phyloP scores from a whole-genome alignment of 1,140 invertebrate genomes.

The Chrysoperla carnea region DNA sequence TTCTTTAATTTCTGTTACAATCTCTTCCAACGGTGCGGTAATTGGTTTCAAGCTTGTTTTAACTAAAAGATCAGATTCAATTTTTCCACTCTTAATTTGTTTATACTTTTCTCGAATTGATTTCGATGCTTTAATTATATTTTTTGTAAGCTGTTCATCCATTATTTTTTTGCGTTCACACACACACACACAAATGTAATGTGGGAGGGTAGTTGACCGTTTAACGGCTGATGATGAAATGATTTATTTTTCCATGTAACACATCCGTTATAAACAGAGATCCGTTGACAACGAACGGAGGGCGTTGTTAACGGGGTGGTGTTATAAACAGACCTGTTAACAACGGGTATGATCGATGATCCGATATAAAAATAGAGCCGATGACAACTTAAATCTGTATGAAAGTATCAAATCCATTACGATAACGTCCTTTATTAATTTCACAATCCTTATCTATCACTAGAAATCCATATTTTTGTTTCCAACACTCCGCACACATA shows the following conservation, averaged over 20 bases:
- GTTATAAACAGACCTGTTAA: background rate
- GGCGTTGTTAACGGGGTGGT: no score
- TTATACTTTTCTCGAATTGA: slow-evolving; percentile 4
- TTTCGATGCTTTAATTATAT: slow-evolving; percentile 4
- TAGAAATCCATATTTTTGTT: slow-evolving; percentile 6
- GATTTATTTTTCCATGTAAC: background rate
- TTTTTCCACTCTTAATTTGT: slow-evolving; percentile 3
- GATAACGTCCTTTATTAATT: slow-evolving; percentile 8
- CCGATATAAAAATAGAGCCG: no score
- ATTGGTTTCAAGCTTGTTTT: slow-evolving; percentile 8
- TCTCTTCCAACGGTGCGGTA: slow-evolving; percentile 7
- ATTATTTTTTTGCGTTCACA: no score
- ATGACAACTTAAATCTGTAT: background rate
- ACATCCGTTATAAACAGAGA: background rate
- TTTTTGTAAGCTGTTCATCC: background rate
- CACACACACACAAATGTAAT: no score
- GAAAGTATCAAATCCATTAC: slow-evolving; percentile 5
- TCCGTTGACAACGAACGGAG: no score
- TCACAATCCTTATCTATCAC: slow-evolving; percentile 9
- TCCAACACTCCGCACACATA: slow-evolving; percentile 9
- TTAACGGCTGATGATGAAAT: no score
- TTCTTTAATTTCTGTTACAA: background rate
- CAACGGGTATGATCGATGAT: background rate
- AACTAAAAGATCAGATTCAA: slow-evolving; percentile 2
- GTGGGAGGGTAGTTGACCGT: no score